Conservation (phyloP, 2,113 vertebrate genomes). For the Delphinus delphis region DNA sequence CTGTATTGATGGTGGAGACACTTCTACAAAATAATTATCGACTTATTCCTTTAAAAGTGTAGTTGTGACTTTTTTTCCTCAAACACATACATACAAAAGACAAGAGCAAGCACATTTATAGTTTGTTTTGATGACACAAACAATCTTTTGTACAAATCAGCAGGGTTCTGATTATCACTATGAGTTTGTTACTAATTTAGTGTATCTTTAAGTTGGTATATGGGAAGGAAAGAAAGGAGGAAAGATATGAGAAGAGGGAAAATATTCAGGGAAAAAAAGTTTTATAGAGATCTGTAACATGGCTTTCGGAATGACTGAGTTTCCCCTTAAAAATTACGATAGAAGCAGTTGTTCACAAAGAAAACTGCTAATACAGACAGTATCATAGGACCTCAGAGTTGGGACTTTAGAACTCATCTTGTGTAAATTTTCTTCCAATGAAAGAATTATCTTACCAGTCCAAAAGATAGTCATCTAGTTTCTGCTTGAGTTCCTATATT, state of each 20-base stretch:
- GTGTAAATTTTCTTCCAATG: background rate
- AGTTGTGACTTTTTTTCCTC: background rate
- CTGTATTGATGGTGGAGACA: background rate
- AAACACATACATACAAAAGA: constrained; percentile 24
- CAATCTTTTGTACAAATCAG: constrained; percentile 15
- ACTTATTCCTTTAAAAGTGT: constrained; percentile 32
- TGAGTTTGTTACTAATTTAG: background rate
- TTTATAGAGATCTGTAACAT: background rate
- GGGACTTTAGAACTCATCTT: background rate
- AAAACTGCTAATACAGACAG: background rate
- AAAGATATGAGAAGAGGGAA: background rate
- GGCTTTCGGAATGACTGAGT: background rate
- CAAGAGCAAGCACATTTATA: constrained; percentile 36
- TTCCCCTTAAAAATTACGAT: constrained; percentile 5
- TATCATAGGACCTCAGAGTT: background rate
- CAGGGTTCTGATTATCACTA: background rate
- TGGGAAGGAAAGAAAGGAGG: background rate
- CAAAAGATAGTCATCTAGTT: background rate
- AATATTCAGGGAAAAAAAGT: background rate
- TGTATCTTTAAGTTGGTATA: background rate
- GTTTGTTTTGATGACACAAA: background rate
- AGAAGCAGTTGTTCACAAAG: background rate
- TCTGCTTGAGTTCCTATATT: constrained; percentile 16
- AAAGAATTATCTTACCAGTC: background rate
- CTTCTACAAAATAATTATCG: constrained; percentile 37